Base-by-base conservation (phyloP, 2,888 invertebrate genomes). In the Cheilosia scutellata region DNA sequence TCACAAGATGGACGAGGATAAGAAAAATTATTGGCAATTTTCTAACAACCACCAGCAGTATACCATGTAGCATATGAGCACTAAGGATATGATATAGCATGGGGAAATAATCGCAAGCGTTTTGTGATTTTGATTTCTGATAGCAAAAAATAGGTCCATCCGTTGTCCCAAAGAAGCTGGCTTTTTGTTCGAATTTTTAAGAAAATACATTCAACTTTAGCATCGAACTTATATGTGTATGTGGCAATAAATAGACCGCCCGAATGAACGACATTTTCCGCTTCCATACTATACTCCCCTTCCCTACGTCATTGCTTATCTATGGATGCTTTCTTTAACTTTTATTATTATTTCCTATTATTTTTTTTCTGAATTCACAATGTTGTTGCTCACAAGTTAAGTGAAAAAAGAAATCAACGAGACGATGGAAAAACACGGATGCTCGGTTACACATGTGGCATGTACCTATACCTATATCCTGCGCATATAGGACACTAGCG, bases 21-120 rank as follows among this genome's bases (percentile, higher is more conserved):
- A 78, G n/a, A 44, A 71, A 70, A 63, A 71, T 71, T 78, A 71
- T 78, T 78, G 78, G 47, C 78, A 78, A 78, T 78, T 78, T 78
- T 71, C 70, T 78, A 47, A 78, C 70, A 78, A 71, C 62, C 78
- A 55, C 42, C 60, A 44, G 42, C 31, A 44, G 42, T 44, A 47
- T 11, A 20, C 44, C 6, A 47, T 42, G 16, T 13, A 27, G 57
- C 40, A 66, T 37, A 11, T 13, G 58, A 47, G 66, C n/a, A 47
- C n/a, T 57, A 25, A 53, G 70, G 66, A 62, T 60, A 63, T 78
- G 47, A 68, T 63, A 68, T 70, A 55, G 60, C 40, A 55, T 44
- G 33, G 62, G 33, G 40, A 49, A 65, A 77, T 62, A 70, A 70
- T 77, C 55, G 77, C 77, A 62, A 77, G 66, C 49, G 63, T 63